Percentiles rank a stretch among this genome's conserved stretches.
These are phyloP conservation scores for Ursus arctos DNA, from an alignment of 2,113 vertebrate genomes.

Conservation along the genomic window DNA sequence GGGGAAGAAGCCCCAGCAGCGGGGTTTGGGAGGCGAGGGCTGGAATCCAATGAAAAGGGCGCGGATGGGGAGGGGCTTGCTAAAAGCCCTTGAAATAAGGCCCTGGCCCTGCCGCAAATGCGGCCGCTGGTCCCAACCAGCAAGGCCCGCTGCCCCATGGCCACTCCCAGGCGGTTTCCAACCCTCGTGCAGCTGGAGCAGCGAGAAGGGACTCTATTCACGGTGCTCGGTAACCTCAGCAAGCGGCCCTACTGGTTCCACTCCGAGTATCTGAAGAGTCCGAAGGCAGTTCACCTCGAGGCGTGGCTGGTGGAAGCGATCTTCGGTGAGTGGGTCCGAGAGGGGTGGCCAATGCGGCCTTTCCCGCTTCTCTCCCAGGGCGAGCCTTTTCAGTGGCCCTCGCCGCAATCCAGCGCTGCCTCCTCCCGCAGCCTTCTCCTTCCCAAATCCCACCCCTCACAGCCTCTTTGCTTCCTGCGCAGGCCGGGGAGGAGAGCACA, in stretches of 20 bases:
- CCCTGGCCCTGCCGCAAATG: rapidly evolving
- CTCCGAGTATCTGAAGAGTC: background rate
- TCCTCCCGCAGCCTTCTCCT: background rate
- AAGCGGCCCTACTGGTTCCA: conserved; percentile 22
- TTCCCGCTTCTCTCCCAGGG: background rate
- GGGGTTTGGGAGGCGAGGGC: background rate
- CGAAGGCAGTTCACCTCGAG: background rate
- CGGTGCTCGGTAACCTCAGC: background rate
- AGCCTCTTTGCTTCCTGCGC: background rate
- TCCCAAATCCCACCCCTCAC: background rate
- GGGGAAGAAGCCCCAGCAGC: rapidly evolving
- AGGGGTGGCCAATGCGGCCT: rapidly evolving
- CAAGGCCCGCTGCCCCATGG: background rate
- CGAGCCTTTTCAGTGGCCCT: background rate
- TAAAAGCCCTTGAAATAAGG: background rate
- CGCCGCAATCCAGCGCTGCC: background rate
- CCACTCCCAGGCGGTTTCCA: background rate
- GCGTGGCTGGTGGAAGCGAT: conserved; percentile 53
- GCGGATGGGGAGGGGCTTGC: background rate
- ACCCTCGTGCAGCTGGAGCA: conserved; percentile 3
- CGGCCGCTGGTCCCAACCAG: rapidly evolving
- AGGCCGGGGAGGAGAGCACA: conserved; percentile 44
- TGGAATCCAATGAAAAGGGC: background rate
- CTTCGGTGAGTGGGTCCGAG: conserved; percentile 33
- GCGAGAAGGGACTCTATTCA: background rate